Conservation (phyloP, 2,888 invertebrate genomes). For the Eumerus sabulonum region DNA sequence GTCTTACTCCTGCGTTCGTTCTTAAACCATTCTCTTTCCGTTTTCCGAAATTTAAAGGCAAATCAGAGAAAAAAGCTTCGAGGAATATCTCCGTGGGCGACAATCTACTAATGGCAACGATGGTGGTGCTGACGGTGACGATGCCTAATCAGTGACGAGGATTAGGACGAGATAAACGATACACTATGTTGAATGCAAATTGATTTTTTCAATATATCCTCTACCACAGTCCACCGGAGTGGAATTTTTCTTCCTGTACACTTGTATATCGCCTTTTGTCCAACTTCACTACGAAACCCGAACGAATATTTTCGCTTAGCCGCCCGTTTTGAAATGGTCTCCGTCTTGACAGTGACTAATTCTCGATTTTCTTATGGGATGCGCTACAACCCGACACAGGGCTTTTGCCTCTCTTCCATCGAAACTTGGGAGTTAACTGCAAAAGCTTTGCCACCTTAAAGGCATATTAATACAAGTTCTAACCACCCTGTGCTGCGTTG, state of each 20-base stretch:
- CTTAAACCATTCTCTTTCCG: constrained; percentile 36
- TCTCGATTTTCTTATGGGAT: constrained; percentile 44
- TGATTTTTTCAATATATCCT: too few species aligned
- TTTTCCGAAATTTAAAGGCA: constrained; percentile 32
- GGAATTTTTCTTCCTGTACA: neutral
- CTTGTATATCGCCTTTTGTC: neutral
- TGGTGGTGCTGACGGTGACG: constrained; percentile 14
- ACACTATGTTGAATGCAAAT: too few species aligned
- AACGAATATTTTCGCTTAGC: constrained; percentile 2
- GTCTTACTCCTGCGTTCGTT: constrained; percentile 16
- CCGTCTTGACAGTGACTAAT: constrained; percentile 61
- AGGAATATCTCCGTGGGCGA: constrained; percentile 3
- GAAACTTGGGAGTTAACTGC: constrained; percentile 34
- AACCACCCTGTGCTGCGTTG: constrained; percentile 51
- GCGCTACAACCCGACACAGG: constrained; percentile 44
- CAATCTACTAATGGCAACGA: constrained; percentile 9
- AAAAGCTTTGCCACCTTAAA: constrained; percentile 41
- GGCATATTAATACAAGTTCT: neutral
- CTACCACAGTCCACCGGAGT: neutral
- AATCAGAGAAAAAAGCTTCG: constrained; percentile 58
- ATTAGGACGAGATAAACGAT: neutral
- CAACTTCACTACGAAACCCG: constrained; percentile 17
- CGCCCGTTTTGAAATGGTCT: constrained; percentile 49
- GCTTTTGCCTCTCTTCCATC: constrained; percentile 10
- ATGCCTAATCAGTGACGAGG: constrained; percentile 1